A percentile compares a stretch with the other conserved stretches of the same genome.
Evolutionary conservation across 2,113 vertebrate genomes (phyloP).

Genomic region (Murina feae): DNA sequence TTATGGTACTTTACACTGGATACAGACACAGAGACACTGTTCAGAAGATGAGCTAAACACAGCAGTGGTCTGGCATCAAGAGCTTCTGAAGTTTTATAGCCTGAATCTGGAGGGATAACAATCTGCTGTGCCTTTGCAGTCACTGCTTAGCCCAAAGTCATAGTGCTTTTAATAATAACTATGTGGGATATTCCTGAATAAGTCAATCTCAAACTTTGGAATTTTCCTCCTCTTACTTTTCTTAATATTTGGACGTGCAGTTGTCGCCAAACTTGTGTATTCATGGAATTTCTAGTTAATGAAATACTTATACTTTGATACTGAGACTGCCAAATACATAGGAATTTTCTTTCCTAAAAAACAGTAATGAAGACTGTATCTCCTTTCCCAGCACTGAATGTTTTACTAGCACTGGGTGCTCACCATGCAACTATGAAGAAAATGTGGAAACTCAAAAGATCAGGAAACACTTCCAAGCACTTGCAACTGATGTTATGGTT

Average conservation of each 20-base stretch:
- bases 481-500: conserved; percentile 82
- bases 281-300: conserved; percentile 82
- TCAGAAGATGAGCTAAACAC: conserved; percentile 80
- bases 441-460: conserved; percentile 80
- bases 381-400: conserved; percentile 85
- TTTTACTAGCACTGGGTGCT: conserved; percentile 84
- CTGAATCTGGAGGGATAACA: conserved; percentile 82
- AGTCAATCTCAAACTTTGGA: conserved; percentile 81
- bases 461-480: conserved; percentile 80
- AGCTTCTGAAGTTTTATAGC: conserved; percentile 81
- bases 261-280: conserved; percentile 84
- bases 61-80: conserved; percentile 84
- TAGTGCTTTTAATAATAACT: conserved; percentile 82
- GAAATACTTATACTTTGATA: conserved; percentile 83
- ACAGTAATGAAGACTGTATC: conserved; percentile 80
- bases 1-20: conserved; percentile 91
- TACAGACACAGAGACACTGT: conserved; percentile 86
- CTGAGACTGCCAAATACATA: conserved; percentile 88
- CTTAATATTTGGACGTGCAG: conserved; percentile 80
- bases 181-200: conserved; percentile 78
- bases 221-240: conserved; percentile 79
- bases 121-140: conserved; percentile 88
- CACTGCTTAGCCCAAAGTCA: conserved; percentile 88
- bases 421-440: conserved; percentile 76
- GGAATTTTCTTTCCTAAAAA: conserved; percentile 82